Conservation (phyloP, 2,888 invertebrate genomes). For the Phyto melanocephala region DNA sequence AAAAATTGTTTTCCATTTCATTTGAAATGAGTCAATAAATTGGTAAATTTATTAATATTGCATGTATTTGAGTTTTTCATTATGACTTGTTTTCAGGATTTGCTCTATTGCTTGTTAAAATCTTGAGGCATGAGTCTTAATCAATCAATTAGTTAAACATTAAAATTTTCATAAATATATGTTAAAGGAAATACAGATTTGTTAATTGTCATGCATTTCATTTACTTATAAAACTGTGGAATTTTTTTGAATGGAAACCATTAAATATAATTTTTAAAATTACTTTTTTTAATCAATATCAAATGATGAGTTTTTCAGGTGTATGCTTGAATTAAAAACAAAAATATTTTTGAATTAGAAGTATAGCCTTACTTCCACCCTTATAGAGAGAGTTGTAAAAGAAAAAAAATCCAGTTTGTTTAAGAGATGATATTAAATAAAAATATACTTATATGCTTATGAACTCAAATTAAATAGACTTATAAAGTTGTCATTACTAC, state of each 20-base stretch:
- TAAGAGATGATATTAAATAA: no score
- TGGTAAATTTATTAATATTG: constrained; percentile 64
- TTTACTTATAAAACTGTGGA: constrained; percentile 1
- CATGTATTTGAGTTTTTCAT: not conserved
- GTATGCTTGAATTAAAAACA: no score
- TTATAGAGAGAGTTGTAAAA: no score
- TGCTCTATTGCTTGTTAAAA: not conserved
- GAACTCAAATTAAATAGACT: no score
- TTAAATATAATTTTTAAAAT: not conserved
- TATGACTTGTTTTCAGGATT: constrained; percentile 8
- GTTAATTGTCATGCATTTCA: constrained; percentile 25
- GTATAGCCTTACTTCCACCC: no score
- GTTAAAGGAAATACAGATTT: not conserved
- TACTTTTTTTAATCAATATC: no score
- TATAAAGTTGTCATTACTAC: no score
- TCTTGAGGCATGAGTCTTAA: not conserved
- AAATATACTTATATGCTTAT: no score
- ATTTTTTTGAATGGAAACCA: constrained; percentile 2
- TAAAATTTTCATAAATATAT: constrained; percentile 37
- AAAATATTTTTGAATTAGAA: no score
- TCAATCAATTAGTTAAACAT: not conserved
- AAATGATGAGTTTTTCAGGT: no score
- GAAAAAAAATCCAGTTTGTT: no score
- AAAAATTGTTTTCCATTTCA: constrained; percentile 18
- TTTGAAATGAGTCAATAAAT: constrained; percentile 65